Conservation (phyloP, 2,113 vertebrate species). For the Tretioscincus oriximinensis region DNA sequence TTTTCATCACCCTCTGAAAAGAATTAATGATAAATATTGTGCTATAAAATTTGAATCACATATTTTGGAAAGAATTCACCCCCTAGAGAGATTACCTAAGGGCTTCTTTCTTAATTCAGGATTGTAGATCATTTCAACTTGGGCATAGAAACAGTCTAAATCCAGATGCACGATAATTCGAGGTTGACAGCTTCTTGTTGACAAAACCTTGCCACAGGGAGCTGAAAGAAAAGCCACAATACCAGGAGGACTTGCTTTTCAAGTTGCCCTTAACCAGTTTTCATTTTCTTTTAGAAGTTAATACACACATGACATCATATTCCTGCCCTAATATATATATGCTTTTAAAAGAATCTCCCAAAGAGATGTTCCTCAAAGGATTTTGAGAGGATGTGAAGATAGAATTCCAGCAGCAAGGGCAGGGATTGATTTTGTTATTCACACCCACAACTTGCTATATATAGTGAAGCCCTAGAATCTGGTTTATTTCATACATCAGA, state of each 20-base stretch:
- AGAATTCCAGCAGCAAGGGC: no score
- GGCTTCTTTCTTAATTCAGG: slow-evolving; percentile 82
- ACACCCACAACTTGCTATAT: no score
- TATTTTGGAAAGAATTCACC: not conserved
- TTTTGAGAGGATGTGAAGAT: not conserved
- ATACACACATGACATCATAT: not conserved
- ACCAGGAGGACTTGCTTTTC: not conserved
- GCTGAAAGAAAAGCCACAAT: not conserved
- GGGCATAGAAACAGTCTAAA: slow-evolving; percentile 91
- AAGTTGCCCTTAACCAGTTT: not conserved
- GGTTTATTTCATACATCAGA: no score
- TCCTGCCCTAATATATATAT: not conserved
- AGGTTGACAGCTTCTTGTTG: not conserved
- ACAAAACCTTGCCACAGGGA: not conserved
- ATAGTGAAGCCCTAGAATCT: no score
- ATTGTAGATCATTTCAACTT: slow-evolving; percentile 90
- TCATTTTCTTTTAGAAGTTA: no score
- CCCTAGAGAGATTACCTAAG: slow-evolving; percentile 75
- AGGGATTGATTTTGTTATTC: not conserved
- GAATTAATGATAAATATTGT: not conserved
- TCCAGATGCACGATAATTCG: slow-evolving; percentile 85
- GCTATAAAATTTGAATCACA: not conserved
- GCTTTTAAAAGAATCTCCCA: not conserved
- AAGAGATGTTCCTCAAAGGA: not conserved
- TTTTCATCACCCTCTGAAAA: not conserved